phyloP scores from a whole-genome alignment of 2,888 invertebrate species.

The Eutolmus rufibarbis region DNA sequence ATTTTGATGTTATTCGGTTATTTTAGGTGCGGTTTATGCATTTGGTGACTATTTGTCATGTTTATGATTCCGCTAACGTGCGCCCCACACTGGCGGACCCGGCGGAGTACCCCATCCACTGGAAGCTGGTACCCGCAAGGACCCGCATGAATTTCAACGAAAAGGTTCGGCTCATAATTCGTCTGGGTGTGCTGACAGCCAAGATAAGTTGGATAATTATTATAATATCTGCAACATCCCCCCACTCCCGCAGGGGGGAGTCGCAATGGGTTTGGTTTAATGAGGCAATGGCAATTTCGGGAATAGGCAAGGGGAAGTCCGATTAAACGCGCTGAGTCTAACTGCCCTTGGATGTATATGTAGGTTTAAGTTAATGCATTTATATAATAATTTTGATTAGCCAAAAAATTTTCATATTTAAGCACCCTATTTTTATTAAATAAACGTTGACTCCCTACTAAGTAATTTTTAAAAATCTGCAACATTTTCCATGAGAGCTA shows the following conservation, averaged over 20 bases:
- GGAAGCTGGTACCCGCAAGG: neutral
- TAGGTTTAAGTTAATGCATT: neutral
- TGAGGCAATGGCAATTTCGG: neutral
- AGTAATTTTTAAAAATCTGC: too few species aligned
- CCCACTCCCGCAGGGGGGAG: neutral
- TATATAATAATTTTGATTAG: neutral
- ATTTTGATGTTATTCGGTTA: constrained; percentile 45
- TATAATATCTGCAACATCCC: neutral
- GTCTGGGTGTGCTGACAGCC: neutral
- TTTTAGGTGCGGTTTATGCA: constrained; percentile 42
- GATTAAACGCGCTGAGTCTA: neutral
- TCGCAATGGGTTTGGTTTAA: neutral
- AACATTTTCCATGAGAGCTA: too few species aligned
- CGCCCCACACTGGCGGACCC: neutral
- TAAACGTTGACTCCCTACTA: too few species aligned
- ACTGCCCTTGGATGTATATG: neutral
- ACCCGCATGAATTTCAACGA: neutral
- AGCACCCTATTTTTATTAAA: too few species aligned
- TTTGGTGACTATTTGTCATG: constrained; percentile 45
- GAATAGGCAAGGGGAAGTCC: neutral
- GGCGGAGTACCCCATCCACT: neutral
- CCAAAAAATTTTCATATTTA: too few species aligned
- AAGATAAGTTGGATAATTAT: neutral
- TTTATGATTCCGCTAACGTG: constrained; percentile 35
- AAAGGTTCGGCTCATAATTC: neutral